Base-by-base conservation (phyloP, 2,888 invertebrate species). In the Coecobrya sp. region DNA sequence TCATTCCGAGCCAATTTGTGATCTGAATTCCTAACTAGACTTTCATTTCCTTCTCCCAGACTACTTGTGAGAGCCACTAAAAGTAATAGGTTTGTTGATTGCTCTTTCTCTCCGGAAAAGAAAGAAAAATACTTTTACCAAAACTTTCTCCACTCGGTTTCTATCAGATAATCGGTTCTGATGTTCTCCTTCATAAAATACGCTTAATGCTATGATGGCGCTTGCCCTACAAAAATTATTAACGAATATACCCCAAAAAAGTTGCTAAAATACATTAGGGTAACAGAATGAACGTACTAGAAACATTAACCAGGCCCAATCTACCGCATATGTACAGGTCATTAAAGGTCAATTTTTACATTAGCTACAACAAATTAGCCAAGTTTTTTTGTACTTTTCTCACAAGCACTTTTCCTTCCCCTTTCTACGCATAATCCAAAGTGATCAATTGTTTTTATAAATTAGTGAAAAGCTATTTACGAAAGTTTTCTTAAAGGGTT, bases 1-100 rank as follows among this genome's bases (percentile, higher is more conserved):
- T 42, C 76, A 42, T 86, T 85, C 62, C 68, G 30, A 70, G n/a
- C 45, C 86, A 86, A 86, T 87, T 87, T 87, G 55, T 27, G 52
- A 87, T 76, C 59, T 62, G 87, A 59, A 87, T 76, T 42, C 52
- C 59, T 52, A 87, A 87, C 36, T 59, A 22, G 49, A 70, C 85
- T 86, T 52, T 86, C 73, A 87, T 76, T 87, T 87, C 76, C 87
- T n/a, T 86, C n/a, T 70, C 25, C 30, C 36, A 22, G 16, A 36
- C 59, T 59, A 81, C 59, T 73, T 27, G n/a, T 36, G 16, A 70
- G 70, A 82, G 25, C 70, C 89, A 70, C 82, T 62, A 73, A 73
- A 59, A 49, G 86, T 82, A 59, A 59, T 59, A 19, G 59, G n/a
- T 59, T 82, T 82, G 59, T 5, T 59, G 55, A 59, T 59, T 82